Evolutionary conservation across 2,113 vertebrate genomes (phyloP), one percentile per base, ranked within the genome.

Genomic region (Hippocampus barbouri): DNA sequence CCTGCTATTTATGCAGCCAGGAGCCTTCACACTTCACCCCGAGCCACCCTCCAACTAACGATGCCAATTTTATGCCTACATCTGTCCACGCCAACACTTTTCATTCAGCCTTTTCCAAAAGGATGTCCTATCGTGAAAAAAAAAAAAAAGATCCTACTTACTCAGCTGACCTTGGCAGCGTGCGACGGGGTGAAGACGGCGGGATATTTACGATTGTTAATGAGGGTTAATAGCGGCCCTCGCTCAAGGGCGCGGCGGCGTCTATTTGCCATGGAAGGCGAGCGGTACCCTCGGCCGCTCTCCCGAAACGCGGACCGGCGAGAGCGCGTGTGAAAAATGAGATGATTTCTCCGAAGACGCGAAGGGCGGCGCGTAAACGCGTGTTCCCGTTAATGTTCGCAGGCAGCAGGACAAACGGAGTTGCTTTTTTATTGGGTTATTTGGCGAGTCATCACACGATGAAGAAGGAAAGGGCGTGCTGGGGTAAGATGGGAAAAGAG

Each of bases 381-480:
- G 70, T 84, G 83, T 83, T 86, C 68, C 49, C 7, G 71, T 77
- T 83, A 83, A 83, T 54, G 80, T 84, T 87, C 79, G 83, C 82
- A 80, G 16, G 14, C 59, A 4, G 59, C 27, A 20, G 59, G 57
- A 87, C 84, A 84, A 89, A 88, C 87, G 85, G 69, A 64, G 64
- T 61, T 53, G 41, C 78, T 59, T 67, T 72, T 78, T 88, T 89
- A 25, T 66, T 66, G 43, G 27, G 14, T 25, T 27, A 4, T 27
- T 78, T 87, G 87, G 88, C 87, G 87, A 91, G 90, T 91, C 89
- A 89, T 91, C 27, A 34, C 3, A 16, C 27, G 14, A 34, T 60
- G 59, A 60, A 34, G 30, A 90, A 89, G 87, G 87, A 89, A 89
- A 89, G 89, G 86, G 89, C 89, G 86, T 82, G 85, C 25, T 30